Base-by-base conservation (phyloP, 2,797 vertebrate species). In the Cirrhinus molitorella region DNA sequence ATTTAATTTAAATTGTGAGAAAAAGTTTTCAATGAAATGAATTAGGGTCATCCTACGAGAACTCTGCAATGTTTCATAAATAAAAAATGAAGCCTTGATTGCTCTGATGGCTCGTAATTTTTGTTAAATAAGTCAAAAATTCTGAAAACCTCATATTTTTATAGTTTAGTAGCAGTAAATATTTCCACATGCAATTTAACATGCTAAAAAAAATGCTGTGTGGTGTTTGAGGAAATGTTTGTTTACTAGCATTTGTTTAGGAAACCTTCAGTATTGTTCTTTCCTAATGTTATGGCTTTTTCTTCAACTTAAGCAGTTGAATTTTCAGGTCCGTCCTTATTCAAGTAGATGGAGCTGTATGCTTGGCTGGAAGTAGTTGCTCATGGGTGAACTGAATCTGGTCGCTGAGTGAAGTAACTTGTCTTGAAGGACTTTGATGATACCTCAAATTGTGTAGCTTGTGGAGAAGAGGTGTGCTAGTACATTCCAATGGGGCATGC, bases 51-150 rank as follows among this genome's bases (percentile, higher is more conserved):
- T 61, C 55, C 4, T 61, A 25, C 0, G 4, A 59, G 40, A 75
- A 59, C 3, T 55, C 72, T 16, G 19, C 55, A 8, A 74, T 40
- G n/a, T 40, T 59, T 71, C 53, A 34, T 72, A 31, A 61, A 72
- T 43, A 61, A 81, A 67, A 80, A 80, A n/a, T 12, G 12, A 81
- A 73, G 72, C 43, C 74, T 28, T 63, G 55, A 47, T 25, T 45
- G 74, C 40, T 2, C 37, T 81, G 21, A 72, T 3, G 10, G 28
- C 21, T 49, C 10, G 1, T 14, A 5, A 55, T 43, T 43, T 68
- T 80, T 55, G n/a, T 28, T 25, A 55, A 55, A 67, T 19, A 16
- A 13, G 9, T 67, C 14, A 25, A 7, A 53, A 79, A 67, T 25
- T 45, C 17, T 0, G 7, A 57, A 37, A 75, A 75, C 31, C 31